Evolutionary conservation across 2,797 vertebrate species (phyloP), one percentile per base, ranked within the genome.

Genomic region (Eulemur rubriventer): DNA sequence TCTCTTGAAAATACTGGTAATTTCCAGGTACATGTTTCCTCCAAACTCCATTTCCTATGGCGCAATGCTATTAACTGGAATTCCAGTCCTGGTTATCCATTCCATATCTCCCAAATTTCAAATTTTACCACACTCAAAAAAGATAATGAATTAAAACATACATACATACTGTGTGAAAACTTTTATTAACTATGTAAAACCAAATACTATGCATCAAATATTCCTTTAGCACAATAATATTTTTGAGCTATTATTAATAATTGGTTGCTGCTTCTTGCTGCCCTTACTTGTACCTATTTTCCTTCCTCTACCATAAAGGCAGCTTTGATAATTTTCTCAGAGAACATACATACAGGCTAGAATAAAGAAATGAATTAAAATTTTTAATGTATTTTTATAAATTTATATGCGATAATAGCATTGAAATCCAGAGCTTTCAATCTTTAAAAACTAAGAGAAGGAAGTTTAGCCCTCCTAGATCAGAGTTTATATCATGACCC

Each of bases 251-350:
- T 79, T 57, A 57, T 57, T 57, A 57, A 57, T 73, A 83, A 72
- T 61, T 70, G 50, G 30, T 65, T 79, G 48, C 28, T 92, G 0
- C 82, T 91, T 28, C 48, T 79, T 83, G 24, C 41, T 67, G 55
- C 4, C 79, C 14, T 43, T 79, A 90, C 72, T 70, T 78, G 9
- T 20, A 75, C 18, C 17, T 69, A 57, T 88, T 52, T 69, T 5
- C 7, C 7, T 91, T 82, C 33, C 16, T 52, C 24, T 22, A 81
- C 2, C 4, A 91, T n/a, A 26, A 79, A 59, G 20, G 9, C 41
- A 94, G 18, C 55, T 93, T 85, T 90, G 75, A 83, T 67, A 65
- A 80, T 82, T 92, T 96, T 90, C 46, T 87, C 30, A 65, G 78
- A 93, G 16, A 70, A 72, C 28, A 57, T 28, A 79, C 4, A 57